Evolutionary conservation across 2,113 vertebrate species (phyloP).

Genomic region (Melierax canorus): DNA sequence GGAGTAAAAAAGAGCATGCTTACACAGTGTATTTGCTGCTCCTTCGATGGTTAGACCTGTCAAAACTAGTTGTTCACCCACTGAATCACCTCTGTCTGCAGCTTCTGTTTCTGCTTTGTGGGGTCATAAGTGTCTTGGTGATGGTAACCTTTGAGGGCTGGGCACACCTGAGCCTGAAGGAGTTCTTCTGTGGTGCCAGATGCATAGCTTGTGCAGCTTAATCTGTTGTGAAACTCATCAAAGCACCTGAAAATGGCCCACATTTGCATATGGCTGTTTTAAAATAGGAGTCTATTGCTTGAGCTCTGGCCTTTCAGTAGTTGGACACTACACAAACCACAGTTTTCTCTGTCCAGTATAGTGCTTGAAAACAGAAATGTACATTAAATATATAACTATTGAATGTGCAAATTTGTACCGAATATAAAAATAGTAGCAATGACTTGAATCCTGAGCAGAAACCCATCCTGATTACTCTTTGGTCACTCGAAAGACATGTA

Average conservation of each 20-base stretch:
- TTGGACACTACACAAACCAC: not conserved
- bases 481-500: not conserved
- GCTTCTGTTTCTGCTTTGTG: not conserved
- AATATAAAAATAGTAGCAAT: not conserved
- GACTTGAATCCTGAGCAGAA: not conserved
- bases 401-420: not conserved
- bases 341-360: not conserved
- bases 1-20: not conserved
- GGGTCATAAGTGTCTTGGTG: fast-evolving
- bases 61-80: not conserved
- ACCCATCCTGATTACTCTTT: not conserved
- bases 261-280: not conserved
- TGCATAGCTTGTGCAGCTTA: not conserved
- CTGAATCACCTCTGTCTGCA: not conserved
- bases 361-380: not conserved
- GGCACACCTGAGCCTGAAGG: not conserved
- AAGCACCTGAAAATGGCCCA: not conserved
- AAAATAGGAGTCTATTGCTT: not conserved
- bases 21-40: not conserved
- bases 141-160: not conserved
- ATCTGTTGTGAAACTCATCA: not conserved
- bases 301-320: not conserved
- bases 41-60: not conserved
- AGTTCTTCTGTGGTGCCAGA: not conserved
- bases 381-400: not conserved